phyloP scores from a whole-genome alignment of 2,888 invertebrate species.

The Himalopsyche tibetana region DNA sequence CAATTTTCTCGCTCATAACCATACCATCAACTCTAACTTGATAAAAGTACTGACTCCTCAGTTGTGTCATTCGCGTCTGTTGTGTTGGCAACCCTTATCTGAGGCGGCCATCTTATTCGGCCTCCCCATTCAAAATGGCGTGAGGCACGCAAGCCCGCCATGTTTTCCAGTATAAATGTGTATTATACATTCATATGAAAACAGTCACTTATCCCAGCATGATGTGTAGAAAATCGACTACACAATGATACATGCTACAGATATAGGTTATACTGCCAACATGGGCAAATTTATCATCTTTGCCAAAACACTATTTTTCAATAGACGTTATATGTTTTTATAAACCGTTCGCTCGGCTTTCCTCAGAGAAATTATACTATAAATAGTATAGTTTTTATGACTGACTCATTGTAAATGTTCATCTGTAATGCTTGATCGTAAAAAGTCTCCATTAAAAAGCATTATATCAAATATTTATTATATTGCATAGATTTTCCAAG shows the following conservation, averaged over 20 bases:
- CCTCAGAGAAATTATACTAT: too few species aligned
- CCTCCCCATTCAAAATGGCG: constrained; percentile 35
- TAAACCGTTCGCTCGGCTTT: too few species aligned
- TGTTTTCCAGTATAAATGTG: neutral
- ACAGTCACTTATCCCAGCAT: constrained; percentile 4
- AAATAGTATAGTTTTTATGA: too few species aligned
- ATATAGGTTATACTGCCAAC: neutral
- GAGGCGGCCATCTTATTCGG: constrained; percentile 33
- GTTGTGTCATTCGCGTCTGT: constrained; percentile 16
- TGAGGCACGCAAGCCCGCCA: constrained; percentile 34
- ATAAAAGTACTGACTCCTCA: neutral
- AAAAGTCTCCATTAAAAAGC: too few species aligned
- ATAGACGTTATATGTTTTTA: too few species aligned
- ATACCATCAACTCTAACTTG: neutral
- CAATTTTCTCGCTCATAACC: too few species aligned
- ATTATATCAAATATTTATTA: too few species aligned
- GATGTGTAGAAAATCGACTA: constrained; percentile 3
- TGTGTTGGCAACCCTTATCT: constrained; percentile 43
- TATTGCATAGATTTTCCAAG: too few species aligned
- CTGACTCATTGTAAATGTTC: too few species aligned
- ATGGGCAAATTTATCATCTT: too few species aligned
- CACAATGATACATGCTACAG: neutral
- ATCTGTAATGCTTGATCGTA: too few species aligned
- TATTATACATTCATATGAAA: constrained; percentile 32
- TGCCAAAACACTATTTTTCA: too few species aligned